Evolutionary conservation across 92 coral and sea anemone species (phyloP).

Genomic region (Metridium senile): DNA sequence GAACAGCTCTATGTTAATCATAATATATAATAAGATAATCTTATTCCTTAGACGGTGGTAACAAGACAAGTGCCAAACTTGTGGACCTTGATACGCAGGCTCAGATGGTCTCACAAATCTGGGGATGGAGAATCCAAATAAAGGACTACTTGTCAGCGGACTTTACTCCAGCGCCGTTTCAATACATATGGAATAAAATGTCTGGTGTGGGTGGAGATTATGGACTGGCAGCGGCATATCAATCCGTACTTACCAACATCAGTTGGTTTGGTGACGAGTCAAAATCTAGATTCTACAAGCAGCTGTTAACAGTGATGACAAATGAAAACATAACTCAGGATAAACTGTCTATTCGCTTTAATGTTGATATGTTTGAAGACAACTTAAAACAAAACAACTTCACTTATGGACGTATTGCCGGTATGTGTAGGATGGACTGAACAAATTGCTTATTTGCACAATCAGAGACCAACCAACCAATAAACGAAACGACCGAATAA

Average conservation of each 20-base stretch:
- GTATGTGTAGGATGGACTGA: background rate
- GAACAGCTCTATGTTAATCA: too few species aligned
- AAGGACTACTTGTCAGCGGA: constrained; percentile 58
- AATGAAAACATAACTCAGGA: constrained; percentile 19
- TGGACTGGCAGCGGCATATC: constrained; percentile 51
- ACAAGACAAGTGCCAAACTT: constrained; percentile 49
- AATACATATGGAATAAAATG: constrained; percentile 55
- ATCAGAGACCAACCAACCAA: background rate
- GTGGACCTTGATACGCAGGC: constrained; percentile 66
- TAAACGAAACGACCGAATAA: background rate
- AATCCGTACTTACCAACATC: constrained; percentile 57
- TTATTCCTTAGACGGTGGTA: too few species aligned
- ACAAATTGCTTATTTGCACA: background rate
- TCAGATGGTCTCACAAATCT: constrained; percentile 45
- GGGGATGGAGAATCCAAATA: constrained; percentile 69
- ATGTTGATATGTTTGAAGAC: constrained; percentile 52
- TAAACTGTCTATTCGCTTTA: constrained; percentile 65
- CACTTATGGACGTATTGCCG: constrained; percentile 65
- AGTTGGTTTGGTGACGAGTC: constrained; percentile 27
- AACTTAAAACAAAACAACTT: constrained; percentile 14
- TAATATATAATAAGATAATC: too few species aligned
- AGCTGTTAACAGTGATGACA: constrained; percentile 36
- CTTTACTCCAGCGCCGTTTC: constrained; percentile 53
- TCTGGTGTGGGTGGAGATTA: background rate
- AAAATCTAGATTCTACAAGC: constrained; percentile 23